Evolutionary conservation across 2,797 vertebrate genomes (phyloP), one percentile per base, ranked within the genome.

Genomic region (Ibycter americanus): DNA sequence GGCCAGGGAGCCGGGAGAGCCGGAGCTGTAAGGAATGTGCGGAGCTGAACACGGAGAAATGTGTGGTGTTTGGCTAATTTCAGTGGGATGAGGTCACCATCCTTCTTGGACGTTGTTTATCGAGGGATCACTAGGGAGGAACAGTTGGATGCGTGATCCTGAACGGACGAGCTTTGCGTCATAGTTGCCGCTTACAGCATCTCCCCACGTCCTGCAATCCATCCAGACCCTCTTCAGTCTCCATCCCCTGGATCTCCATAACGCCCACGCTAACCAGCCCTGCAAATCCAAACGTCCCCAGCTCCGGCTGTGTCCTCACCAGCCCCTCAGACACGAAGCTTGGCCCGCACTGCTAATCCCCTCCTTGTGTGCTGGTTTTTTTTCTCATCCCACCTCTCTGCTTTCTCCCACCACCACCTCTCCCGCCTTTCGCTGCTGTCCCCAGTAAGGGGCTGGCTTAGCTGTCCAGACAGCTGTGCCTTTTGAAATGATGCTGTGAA

Each of bases 21-120:
- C 38, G 59, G 20, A 58, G 74, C 62, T 63, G 36, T 49, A 2
- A 91, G 94, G 83, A 96, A 84, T 89, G 88, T 17, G 90, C 36
- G 44, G 81, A 83, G 89, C 93, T 56, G 92, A 93, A 89, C 63
- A 38, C 51, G 67, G 71, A 89, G 93, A 95, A 96, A 97, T 80
- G 93, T 77, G 91, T 94, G 88, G 86, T 95, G 96, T 92, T 95
- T 93, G 97, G 90, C 89, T 93, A 83, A 94, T 96, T 96, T 96
- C 93, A 96, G 83, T 65, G 93, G 72, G 90, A 92, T 97, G 96
- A 97, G 90, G 92, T 97, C 93, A 95, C 77, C 90, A 22, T 94
- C 90, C 94, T 81, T 95, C 93, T 89, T 89, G 92, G 90, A 96
- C 83, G 51, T 87, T 96, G 91, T 97, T 94, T 96, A 82, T 94